Evolutionary conservation across 1,140 invertebrate genomes (phyloP).

Genomic region (Orussus abietinus): DNA sequence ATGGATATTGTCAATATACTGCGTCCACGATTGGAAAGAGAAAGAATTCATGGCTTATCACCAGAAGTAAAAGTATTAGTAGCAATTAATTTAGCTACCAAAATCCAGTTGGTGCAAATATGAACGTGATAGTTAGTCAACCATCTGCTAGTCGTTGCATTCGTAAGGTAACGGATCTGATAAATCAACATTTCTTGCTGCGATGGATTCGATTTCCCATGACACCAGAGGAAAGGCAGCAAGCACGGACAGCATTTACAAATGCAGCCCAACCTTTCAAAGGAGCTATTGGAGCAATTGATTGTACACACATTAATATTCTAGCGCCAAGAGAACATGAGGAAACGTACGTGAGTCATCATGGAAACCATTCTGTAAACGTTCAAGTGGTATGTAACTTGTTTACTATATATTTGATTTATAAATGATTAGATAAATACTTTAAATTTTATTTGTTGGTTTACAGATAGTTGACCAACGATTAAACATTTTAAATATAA

Average conservation of each 20-base stretch:
- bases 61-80: too few relatives aligned
- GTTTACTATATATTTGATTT: not conserved
- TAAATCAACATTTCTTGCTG: not conserved
- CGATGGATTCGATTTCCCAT: not conserved
- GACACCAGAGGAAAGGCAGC: not conserved
- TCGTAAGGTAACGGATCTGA: not conserved
- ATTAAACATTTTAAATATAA: not conserved
- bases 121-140: too few relatives aligned
- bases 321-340: not conserved
- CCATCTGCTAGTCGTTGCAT: conserved; percentile 1
- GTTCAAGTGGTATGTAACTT: not conserved
- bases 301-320: not conserved
- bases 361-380: not conserved
- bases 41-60: too few relatives aligned
- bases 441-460: not conserved
- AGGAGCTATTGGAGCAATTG: conserved; percentile 1
- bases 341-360: not conserved
- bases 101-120: too few relatives aligned
- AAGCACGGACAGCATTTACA: not conserved
- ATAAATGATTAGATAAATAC: not conserved
- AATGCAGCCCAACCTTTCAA: conserved; percentile 1
- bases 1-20: too few relatives aligned
- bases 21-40: too few relatives aligned
- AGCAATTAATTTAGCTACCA: too few relatives aligned
- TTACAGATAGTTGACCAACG: not conserved